Percentiles rank a stretch among this genome's conserved stretches.
Evolutionary conservation across 2,797 vertebrate species (phyloP).

Genomic region (Malurus splendens): DNA sequence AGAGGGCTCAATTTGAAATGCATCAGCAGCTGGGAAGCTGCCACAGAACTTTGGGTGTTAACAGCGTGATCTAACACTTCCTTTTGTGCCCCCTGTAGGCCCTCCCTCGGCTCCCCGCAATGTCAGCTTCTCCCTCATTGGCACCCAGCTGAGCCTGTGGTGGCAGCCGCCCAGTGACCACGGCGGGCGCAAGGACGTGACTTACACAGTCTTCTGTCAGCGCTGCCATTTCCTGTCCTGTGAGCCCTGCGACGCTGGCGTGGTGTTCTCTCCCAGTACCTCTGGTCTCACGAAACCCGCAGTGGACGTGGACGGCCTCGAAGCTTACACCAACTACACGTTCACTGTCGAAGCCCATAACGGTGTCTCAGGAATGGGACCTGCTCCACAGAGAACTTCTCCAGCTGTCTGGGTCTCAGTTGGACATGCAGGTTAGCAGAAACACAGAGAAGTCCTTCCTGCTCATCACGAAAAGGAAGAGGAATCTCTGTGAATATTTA

Average conservation of each 20-base stretch:
- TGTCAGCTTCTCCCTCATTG: conserved; percentile 65
- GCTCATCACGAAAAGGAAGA: background rate
- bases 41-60: background rate
- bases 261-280: conserved; percentile 61
- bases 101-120: conserved; percentile 69
- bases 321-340: conserved; percentile 73
- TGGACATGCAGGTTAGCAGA: conserved; percentile 71
- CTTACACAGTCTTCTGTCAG: conserved; percentile 66
- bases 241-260: conserved; percentile 55
- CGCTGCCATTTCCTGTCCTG: conserved; percentile 58
- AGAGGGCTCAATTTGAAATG: background rate
- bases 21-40: background rate
- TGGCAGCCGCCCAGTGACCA: conserved; percentile 69
- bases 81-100: conserved; percentile 43
- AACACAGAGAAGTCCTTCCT: background rate
- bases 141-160: conserved; percentile 64
- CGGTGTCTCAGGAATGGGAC: conserved; percentile 64
- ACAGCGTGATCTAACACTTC: background rate
- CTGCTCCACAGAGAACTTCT: conserved; percentile 15
- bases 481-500: background rate
- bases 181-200: conserved; percentile 67
- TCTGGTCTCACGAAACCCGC: conserved; percentile 30
- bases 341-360: conserved; percentile 67
- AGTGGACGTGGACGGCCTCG: conserved; percentile 62
- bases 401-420: conserved; percentile 59